Conservation (phyloP, 2,888 invertebrate species). For the Melanostoma mellinum region DNA sequence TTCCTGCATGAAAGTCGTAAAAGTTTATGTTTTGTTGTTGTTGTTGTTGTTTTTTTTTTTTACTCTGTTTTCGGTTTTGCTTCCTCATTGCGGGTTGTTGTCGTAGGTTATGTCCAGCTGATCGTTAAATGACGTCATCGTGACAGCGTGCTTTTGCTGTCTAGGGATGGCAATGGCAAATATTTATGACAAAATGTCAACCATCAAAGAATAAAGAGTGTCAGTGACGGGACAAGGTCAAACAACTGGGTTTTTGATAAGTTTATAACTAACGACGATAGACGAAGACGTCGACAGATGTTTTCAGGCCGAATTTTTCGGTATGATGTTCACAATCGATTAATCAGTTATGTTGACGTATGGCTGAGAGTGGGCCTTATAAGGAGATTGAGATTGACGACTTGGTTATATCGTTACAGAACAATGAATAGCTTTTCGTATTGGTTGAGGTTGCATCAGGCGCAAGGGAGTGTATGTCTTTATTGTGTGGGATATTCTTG, state of each 20-base stretch:
- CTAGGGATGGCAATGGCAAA: conserved; percentile 12
- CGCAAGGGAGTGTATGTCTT: no score
- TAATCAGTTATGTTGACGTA: conserved; percentile 41
- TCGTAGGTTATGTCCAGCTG: conserved; percentile 65
- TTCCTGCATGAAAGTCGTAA: conserved; percentile 79
- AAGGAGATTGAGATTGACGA: no score
- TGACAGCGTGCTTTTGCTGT: neutral
- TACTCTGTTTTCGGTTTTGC: conserved; percentile 48
- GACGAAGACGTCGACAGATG: neutral
- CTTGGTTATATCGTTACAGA: no score
- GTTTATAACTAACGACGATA: conserved; percentile 27
- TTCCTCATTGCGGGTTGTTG: conserved; percentile 35
- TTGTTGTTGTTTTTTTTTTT: conserved; percentile 72
- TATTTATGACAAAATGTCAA: conserved; percentile 68
- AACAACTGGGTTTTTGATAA: conserved; percentile 22
- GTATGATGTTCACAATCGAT: conserved; percentile 39
- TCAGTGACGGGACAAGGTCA: conserved; percentile 70
- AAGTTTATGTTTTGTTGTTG: conserved; percentile 77
- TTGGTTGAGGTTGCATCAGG: no score
- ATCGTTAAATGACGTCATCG: conserved; percentile 70
- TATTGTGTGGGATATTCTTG: no score
- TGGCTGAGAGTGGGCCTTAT: no score
- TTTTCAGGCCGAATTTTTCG: neutral
- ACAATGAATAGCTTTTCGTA: no score
- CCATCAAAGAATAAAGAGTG: conserved; percentile 48